Evolutionary conservation across 2,113 vertebrate genomes (phyloP).

Genomic region (Merops nubicus): DNA sequence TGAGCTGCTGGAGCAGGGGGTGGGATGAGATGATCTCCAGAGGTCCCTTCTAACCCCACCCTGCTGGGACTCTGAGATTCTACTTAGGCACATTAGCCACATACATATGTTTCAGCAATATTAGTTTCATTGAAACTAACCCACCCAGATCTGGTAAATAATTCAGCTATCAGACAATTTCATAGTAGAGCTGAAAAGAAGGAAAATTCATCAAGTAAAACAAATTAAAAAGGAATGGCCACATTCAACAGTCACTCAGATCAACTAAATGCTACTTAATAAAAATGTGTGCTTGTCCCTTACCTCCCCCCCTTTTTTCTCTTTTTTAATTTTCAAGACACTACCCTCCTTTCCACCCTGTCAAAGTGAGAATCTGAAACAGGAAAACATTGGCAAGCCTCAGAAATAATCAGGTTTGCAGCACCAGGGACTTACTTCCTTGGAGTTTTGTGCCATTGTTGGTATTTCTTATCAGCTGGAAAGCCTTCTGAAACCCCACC

Average conservation of each 20-base stretch:
- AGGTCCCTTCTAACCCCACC: too few relatives aligned
- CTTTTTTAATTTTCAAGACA: background rate
- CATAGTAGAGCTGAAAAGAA: background rate
- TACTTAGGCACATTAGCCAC: background rate
- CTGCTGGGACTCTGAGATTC: background rate
- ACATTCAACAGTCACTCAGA: background rate
- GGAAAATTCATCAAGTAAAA: background rate
- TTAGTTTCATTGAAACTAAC: background rate
- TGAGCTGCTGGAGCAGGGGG: background rate
- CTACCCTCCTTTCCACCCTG: background rate
- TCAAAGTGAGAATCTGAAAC: background rate
- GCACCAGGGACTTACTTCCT: slow-evolving; percentile 80
- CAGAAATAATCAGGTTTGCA: background rate
- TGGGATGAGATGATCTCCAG: background rate
- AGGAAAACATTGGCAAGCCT: background rate
- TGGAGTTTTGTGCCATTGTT: slow-evolving; percentile 86
- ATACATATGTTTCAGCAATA: background rate
- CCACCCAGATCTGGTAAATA: background rate
- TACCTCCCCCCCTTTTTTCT: too few relatives aligned
- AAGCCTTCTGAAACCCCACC: slow-evolving; percentile 92
- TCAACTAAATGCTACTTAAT: background rate
- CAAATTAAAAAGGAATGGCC: background rate
- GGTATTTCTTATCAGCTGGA: slow-evolving; percentile 92
- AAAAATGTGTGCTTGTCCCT: too few relatives aligned
- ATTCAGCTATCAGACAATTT: background rate